Evolutionary conservation across 2,888 invertebrate genomes (phyloP).

Genomic region (Adineta ricciae): DNA sequence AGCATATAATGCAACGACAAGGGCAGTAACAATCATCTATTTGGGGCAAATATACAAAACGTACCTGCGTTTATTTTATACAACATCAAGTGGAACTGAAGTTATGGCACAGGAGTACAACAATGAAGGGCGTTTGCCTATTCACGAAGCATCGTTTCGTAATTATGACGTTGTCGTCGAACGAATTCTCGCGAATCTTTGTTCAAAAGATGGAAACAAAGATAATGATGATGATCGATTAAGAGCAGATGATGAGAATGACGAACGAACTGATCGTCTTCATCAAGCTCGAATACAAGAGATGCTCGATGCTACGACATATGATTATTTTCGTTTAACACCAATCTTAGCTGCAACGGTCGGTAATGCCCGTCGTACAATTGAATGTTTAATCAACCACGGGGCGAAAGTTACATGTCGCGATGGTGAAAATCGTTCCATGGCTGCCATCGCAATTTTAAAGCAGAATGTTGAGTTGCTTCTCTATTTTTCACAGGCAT

Average conservation of each 20-base stretch:
- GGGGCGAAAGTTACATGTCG: background rate
- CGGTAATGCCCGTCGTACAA: background rate
- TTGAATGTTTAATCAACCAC: background rate
- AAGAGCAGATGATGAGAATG: background rate
- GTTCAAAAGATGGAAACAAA: background rate
- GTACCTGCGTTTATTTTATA: too few species aligned
- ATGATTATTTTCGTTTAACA: constrained; percentile 13
- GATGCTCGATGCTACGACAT: background rate
- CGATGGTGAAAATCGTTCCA: background rate
- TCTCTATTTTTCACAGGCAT: background rate
- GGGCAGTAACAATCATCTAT: background rate
- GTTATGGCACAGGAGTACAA: background rate
- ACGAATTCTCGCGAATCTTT: background rate
- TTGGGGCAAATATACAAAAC: too few species aligned
- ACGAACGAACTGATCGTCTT: background rate
- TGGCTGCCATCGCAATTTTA: background rate
- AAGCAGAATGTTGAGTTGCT: constrained; percentile 7
- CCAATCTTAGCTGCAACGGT: background rate
- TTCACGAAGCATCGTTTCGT: background rate
- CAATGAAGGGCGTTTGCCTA: background rate
- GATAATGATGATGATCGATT: background rate
- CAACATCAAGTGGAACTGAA: too few species aligned
- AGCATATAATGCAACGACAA: background rate
- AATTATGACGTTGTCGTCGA: background rate
- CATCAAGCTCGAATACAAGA: background rate